Conservation (phyloP, 2,113 vertebrate genomes). For the Tyto alba region DNA sequence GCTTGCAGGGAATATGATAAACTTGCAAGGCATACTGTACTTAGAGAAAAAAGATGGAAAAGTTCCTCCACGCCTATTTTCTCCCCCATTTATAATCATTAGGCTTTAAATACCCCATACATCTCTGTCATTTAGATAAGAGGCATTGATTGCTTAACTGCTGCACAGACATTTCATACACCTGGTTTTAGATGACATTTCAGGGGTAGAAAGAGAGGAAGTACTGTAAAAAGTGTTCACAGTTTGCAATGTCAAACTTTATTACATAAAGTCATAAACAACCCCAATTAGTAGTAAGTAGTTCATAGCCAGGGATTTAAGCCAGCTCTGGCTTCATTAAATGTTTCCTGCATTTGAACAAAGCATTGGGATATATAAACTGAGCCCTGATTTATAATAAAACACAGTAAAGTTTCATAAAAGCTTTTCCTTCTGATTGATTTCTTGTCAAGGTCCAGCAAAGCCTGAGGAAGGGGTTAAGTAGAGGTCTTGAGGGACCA, state of each 20-base stretch:
- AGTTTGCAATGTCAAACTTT: conserved; percentile 61
- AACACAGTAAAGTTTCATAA: conserved; percentile 26
- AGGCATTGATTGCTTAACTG: conserved; percentile 61
- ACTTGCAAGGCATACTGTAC: conserved; percentile 51
- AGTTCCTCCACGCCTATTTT: conserved; percentile 70
- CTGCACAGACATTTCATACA: conserved; percentile 63
- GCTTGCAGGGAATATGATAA: conserved; percentile 43
- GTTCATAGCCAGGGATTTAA: conserved; percentile 28
- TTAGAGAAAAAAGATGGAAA: conserved; percentile 63
- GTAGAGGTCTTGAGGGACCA: conserved; percentile 74
- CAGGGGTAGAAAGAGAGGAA: conserved; percentile 36
- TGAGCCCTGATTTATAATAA: conserved; percentile 54
- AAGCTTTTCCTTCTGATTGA: conserved; percentile 49
- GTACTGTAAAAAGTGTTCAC: conserved; percentile 51
- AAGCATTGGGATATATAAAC: conserved; percentile 5
- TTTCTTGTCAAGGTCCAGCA: conserved; percentile 66
- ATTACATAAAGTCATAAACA: conserved; percentile 63
- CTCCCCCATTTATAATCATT: conserved; percentile 70
- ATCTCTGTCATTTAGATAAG: conserved; percentile 72
- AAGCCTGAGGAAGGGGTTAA: conserved; percentile 74
- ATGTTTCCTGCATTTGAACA: conserved; percentile 16
- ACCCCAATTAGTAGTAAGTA: conserved; percentile 56
- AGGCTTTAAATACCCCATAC: conserved; percentile 68
- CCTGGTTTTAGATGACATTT: conserved; percentile 68
- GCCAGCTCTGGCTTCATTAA: conserved; percentile 27